Evolutionary conservation across 2,797 vertebrate species (phyloP), one percentile per base, ranked within the genome.

Genomic region (Eurystomus glaucurus): DNA sequence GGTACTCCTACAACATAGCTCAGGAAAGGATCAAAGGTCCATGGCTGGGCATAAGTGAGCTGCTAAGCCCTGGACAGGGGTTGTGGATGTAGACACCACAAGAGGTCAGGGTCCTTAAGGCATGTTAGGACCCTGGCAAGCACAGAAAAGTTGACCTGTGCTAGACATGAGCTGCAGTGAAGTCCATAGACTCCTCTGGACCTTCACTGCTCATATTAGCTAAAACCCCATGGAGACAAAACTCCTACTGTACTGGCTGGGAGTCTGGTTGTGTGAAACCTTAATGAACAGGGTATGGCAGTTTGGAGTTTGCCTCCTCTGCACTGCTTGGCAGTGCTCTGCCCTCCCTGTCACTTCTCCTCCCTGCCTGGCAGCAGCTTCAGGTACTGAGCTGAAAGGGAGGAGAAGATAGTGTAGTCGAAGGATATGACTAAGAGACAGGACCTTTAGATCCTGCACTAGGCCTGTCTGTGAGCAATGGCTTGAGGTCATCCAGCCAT

Each of bases 181-280:
- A 79, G 21, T 65, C 26, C 14, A 2, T 2, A 31, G 19, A 37
- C 5, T 52, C 6, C 23, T 74, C 52, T 57, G 25, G 22, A 68
- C 31, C 4, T 68, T 22, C 37, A 16, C 57, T 46, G 25, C 51
- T 77, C n/a, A 9, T 80, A 12, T 71, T 81, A 58, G 16, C 43
- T 66, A 43, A 77, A 62, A 25, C 14, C 10, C 90, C 6, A 43
- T 8, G 8, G 22, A 41, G 50, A 41, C 6, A 60, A 60, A 77
- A 70, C 2, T 58, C 11, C 2, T 23, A 4, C 9, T 0, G 0
- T 21, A 50, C 9, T 52, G 19, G 1, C 6, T 61, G 33, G 6
- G 14, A 68, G 2, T 31, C 20, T 76, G 62, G 2, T 43, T 51
- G 29, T 68, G 66, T 52, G 37, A 54, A 14, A 72, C 14, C 17